These are phyloP conservation scores for Aythya baeri DNA, from an alignment of 2,113 vertebrate species.

Conservation along the genomic window DNA sequence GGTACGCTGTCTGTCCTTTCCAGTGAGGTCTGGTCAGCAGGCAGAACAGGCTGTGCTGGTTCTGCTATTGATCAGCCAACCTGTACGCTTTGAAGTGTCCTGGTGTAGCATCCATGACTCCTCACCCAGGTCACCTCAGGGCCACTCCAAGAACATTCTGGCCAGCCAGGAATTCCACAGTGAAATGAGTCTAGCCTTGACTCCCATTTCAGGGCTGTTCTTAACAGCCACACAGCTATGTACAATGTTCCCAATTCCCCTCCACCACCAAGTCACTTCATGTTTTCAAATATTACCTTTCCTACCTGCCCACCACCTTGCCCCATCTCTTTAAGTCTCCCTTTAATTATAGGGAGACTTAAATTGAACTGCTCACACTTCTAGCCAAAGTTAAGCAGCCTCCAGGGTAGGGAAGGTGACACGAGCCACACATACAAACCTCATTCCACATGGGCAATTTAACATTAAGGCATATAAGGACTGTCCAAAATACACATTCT, in stretches of 20 bases:
- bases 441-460: background rate
- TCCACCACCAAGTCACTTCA: background rate
- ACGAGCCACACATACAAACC: background rate
- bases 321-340: background rate
- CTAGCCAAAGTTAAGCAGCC: background rate
- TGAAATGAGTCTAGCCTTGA: background rate
- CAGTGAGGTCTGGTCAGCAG: background rate
- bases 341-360: background rate
- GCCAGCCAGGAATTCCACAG: background rate
- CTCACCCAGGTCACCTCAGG: background rate
- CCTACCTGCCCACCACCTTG: background rate
- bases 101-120: background rate
- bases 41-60: constrained; percentile 18
- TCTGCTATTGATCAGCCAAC: background rate
- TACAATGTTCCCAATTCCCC: background rate
- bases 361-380: background rate
- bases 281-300: background rate
- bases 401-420: background rate
- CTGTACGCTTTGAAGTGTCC: background rate
- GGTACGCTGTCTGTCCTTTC: background rate
- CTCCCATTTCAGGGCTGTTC: background rate
- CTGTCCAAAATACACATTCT: background rate
- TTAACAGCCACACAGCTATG: background rate
- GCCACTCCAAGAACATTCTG: background rate
- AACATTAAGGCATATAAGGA: background rate